These are phyloP conservation scores for Xiphydria camelus DNA, from an alignment of 2,888 invertebrate genomes.

Conservation along the genomic window DNA sequence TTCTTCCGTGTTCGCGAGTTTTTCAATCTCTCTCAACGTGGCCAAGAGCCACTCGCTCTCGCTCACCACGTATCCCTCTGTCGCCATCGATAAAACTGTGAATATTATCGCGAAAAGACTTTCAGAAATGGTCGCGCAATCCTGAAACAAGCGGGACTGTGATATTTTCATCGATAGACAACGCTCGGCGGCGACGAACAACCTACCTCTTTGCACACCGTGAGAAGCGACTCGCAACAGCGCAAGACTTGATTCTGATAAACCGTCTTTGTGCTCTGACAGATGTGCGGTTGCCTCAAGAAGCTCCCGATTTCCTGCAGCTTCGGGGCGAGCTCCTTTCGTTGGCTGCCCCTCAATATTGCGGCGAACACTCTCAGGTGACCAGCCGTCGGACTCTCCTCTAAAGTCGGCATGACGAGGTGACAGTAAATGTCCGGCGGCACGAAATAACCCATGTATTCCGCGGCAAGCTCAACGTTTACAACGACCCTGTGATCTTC, in stretches of 20 bases:
- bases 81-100: slow-evolving; percentile 42
- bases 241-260: slow-evolving; percentile 65
- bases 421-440: slow-evolving; percentile 70
- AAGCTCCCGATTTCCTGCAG: slow-evolving; percentile 64
- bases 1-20: slow-evolving; percentile 56
- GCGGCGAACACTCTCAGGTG: slow-evolving; percentile 66
- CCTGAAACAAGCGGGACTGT: slow-evolving; percentile 25
- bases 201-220: slow-evolving; percentile 59
- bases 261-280: slow-evolving; percentile 64
- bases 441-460: slow-evolving; percentile 78
- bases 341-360: slow-evolving; percentile 64
- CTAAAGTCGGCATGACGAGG: slow-evolving; percentile 67
- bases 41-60: slow-evolving; percentile 55
- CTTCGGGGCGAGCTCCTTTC: slow-evolving; percentile 58
- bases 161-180: not conserved
- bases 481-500: slow-evolving; percentile 67
- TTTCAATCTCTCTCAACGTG: slow-evolving; percentile 57
- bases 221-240: slow-evolving; percentile 62
- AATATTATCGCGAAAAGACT: slow-evolving; percentile 47
- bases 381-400: slow-evolving; percentile 60
- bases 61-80: slow-evolving; percentile 35
- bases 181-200: too few species aligned
- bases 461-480: slow-evolving; percentile 69
- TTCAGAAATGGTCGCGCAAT: slow-evolving; percentile 36
- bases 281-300: slow-evolving; percentile 65